These are phyloP conservation scores for Furcifer pardalis DNA, from an alignment of 2,797 vertebrate species.

Conservation along the genomic window DNA sequence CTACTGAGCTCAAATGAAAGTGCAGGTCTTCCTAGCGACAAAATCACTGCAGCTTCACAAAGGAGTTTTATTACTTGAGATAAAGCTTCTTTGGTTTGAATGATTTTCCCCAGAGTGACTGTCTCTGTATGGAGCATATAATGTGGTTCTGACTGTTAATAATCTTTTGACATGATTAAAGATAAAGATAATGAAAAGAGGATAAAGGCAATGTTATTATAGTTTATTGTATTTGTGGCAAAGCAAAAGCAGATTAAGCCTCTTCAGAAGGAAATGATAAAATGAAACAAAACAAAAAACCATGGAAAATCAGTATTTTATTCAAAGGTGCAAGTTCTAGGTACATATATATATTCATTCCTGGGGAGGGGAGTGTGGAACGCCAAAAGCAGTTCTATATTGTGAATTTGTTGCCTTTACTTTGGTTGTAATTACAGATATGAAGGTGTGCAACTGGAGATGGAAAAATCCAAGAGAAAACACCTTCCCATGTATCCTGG, in stretches of 20 bases:
- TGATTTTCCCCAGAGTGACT: constrained; percentile 33
- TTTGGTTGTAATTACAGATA: background rate
- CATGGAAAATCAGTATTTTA: background rate
- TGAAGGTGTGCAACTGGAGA: too few species aligned
- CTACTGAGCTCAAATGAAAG: constrained; percentile 42
- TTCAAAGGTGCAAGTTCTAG: background rate
- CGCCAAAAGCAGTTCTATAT: background rate
- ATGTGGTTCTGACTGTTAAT: constrained; percentile 17
- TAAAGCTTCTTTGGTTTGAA: constrained; percentile 32
- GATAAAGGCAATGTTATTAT: constrained; percentile 35
- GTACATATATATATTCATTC: background rate
- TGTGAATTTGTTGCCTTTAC: background rate
- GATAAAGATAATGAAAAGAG: constrained; percentile 42
- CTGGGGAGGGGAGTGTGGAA: background rate
- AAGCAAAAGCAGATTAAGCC: background rate
- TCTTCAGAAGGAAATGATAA: constrained; percentile 26
- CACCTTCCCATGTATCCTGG: too few species aligned
- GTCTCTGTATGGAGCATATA: constrained; percentile 45
- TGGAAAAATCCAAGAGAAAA: background rate
- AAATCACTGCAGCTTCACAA: constrained; percentile 29
- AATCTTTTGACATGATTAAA: constrained; percentile 49
- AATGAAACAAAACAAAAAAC: background rate
- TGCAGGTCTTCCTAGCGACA: constrained; percentile 27
- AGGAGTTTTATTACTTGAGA: constrained; percentile 31
- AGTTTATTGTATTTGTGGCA: constrained; percentile 34